Evolutionary conservation across 2,113 vertebrate species (phyloP), one percentile per base, ranked within the genome.

Genomic region (Pyxicephalus adspersus): DNA sequence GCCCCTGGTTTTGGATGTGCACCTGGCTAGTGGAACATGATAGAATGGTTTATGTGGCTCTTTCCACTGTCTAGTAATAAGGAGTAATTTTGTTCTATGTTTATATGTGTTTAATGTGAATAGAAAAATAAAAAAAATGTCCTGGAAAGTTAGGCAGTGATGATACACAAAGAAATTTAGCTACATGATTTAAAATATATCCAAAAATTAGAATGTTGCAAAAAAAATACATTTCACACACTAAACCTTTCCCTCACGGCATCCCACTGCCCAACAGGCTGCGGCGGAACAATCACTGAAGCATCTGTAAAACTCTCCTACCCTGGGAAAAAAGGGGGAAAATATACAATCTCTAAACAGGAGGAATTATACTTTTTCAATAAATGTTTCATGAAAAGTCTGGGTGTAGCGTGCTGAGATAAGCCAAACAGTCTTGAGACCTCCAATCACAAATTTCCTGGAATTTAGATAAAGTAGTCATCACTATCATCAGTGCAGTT

Each of bases 181-280:
- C 51, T 55, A 20, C 51, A n/a, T 72, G 68, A 29, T 55, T 72
- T 55, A 20, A 25, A 72, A 25, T 38, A 52, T 70, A 52, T 51
- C 66, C 15, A 26, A 45, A 52, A 70, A 70, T 70, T 5, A 64
- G 29, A 22, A 22, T 45, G 0, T 5, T 64, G 17, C 16, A 31
- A 7, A 38, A 7, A 34, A 64, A n/a, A 64, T 3, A 19, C 18
- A 31, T 8, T 16, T 45, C 23, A 38, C 22, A 2, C n/a, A 67
- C 20, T 66, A 15, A 19, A 38, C 20, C 64, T 64, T 64, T 28
- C 25, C 58, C 57, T 23, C 4, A 1, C 13, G n/a, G 5, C 57
- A 8, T 60, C 23, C 57, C 57, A 60, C 11, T 11, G 57, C 57
- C 15, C 20, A 22, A 11, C 58, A 61, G 58, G 58, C 22, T 61